These are phyloP conservation scores for Capreolus pygargus DNA, from an alignment of 2,113 vertebrate species.

Conservation along the genomic window DNA sequence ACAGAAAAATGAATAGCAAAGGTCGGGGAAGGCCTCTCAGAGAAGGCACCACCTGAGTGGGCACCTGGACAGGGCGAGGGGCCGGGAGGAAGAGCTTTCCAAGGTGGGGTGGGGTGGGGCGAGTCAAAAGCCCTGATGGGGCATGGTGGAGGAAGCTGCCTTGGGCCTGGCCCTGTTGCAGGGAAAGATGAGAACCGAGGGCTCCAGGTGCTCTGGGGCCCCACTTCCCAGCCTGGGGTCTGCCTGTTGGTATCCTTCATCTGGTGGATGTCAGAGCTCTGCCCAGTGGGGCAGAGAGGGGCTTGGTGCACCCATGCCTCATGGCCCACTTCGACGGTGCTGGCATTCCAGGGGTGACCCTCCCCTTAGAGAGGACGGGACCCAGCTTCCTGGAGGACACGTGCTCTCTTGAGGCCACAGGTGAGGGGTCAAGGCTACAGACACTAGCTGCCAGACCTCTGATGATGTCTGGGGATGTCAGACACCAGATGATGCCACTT, in stretches of 20 bases:
- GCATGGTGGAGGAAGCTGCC: not conserved
- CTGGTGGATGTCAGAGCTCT: not conserved
- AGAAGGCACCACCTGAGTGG: not conserved
- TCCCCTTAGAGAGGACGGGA: not conserved
- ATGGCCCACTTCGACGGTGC: not conserved
- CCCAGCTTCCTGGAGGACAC: not conserved
- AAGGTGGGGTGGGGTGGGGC: not conserved
- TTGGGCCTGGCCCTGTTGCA: not conserved
- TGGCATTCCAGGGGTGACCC: not conserved
- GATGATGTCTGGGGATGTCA: not conserved
- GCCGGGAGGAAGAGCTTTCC: not conserved
- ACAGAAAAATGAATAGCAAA: not conserved
- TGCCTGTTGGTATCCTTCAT: not conserved
- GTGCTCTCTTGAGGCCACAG: rapidly evolving
- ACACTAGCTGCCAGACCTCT: not conserved
- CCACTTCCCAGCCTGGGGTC: not conserved
- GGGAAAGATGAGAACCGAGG: not conserved
- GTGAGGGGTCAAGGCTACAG: not conserved
- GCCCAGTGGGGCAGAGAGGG: not conserved
- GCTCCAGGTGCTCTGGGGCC: not conserved
- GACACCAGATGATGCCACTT: not conserved
- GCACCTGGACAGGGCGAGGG: rapidly evolving
- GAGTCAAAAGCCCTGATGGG: not conserved
- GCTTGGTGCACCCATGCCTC: not conserved
- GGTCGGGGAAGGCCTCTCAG: not conserved